phyloP scores from a whole-genome alignment of 2,797 vertebrate genomes.

The Labroides dimidiatus region DNA sequence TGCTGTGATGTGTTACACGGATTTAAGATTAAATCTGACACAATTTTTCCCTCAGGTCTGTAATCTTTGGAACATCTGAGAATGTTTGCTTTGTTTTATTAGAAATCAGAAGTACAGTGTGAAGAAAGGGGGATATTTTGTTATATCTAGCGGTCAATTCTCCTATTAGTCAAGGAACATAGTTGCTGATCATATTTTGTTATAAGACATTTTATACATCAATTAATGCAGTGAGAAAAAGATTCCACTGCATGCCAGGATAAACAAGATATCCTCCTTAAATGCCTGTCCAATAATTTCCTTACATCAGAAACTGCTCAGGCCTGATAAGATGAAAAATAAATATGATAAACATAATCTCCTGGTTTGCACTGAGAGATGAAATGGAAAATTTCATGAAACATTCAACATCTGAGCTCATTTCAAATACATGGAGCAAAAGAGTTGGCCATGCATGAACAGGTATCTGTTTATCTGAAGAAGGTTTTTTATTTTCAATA shows the following conservation, averaged over 20 bases:
- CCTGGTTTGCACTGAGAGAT: neutral
- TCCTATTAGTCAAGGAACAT: no score
- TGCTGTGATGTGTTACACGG: neutral
- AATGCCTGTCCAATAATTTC: neutral
- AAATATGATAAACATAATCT: neutral
- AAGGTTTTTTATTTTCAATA: conserved; percentile 5
- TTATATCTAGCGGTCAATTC: no score
- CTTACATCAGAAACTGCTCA: neutral
- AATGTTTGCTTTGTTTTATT: neutral
- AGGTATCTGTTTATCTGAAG: neutral
- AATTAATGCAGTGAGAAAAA: neutral
- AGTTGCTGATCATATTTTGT: no score
- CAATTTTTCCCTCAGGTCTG: neutral
- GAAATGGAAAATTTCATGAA: neutral
- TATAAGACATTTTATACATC: neutral
- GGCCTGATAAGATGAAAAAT: neutral
- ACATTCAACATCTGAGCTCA: neutral
- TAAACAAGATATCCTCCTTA: neutral
- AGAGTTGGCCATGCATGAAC: neutral
- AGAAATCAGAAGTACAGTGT: no score
- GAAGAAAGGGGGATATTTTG: no score
- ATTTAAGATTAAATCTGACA: neutral
- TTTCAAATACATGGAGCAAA: neutral
- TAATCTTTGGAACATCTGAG: neutral
- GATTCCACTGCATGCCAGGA: neutral